A percentile compares a stretch with the other conserved stretches of the same genome.
Conservation (phyloP, 2,113 vertebrate genomes). For the Podarcis raffonei region DNA sequence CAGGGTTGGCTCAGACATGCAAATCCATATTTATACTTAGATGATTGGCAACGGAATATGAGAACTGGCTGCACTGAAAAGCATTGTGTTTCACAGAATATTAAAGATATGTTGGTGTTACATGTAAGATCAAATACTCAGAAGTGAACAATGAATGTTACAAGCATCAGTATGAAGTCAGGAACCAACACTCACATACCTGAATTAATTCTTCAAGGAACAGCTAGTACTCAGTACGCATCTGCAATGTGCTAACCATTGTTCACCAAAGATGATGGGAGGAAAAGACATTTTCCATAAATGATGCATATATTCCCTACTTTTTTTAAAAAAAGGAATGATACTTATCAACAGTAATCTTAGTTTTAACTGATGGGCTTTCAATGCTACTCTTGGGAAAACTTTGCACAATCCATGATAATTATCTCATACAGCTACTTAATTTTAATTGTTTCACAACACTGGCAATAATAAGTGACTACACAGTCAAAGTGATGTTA, state of each 20-base stretch:
- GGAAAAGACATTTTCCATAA: neutral
- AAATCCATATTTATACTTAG: neutral
- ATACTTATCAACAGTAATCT: neutral
- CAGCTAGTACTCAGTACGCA: too few species aligned
- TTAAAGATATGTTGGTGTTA: neutral
- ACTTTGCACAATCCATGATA: neutral
- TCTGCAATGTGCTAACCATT: neutral
- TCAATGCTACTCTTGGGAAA: neutral
- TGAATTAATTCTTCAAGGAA: neutral
- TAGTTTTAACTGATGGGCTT: neutral
- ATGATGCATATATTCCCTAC: neutral
- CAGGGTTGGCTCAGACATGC: neutral
- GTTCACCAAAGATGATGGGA: neutral
- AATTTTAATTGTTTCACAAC: constrained; percentile 2
- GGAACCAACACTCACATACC: neutral
- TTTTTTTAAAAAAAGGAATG: too few species aligned
- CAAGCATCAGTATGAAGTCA: neutral
- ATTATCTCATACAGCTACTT: neutral
- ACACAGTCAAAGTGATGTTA: neutral
- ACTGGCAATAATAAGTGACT: neutral
- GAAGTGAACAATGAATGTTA: neutral
- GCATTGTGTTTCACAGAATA: neutral
- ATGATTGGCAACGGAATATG: too few species aligned
- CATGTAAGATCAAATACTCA: neutral
- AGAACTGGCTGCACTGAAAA: too few species aligned